Evolutionary conservation across 2,113 vertebrate species (phyloP), one percentile per base, ranked within the genome.

Genomic region (Ammodytes marinus): DNA sequence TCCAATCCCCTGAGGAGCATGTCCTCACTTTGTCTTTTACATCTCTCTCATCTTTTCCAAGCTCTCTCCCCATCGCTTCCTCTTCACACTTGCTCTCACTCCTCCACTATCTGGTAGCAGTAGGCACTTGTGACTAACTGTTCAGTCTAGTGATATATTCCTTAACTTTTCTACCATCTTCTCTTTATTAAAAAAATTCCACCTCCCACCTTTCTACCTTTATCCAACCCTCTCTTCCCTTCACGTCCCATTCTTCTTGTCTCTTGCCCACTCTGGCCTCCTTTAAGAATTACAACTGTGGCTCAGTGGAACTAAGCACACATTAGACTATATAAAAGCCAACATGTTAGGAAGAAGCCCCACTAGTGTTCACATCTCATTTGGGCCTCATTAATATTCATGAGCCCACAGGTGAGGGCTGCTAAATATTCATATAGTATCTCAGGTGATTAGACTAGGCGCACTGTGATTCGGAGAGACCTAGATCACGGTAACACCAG

Each of bases 321-420:
- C 60, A 80, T 87, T 72, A 77, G 63, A 52, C 61, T 64, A 69
- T 71, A 61, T 84, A 84, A 83, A 40, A 64, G 6, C 35, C 35
- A n/a, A 79, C 77, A 76, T 75, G 75, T 82, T 64, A 76, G 50
- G 19, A 59, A 63, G 79, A 81, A 49, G 78, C 80, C 78, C 57
- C 82, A 67, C 68, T 65, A 42, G 8, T 54, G 39, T 63, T 80
- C 14, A 4, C 73, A 74, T 64, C 88, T 90, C 76, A 92, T 84
- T 85, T 83, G 61, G 70, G 49, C 27, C 67, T 84, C 69, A 85
- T 95, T 78, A 88, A 92, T 93, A 94, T 92, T 82, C 85, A 91
- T 89, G 39, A 80, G 40, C 59, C 75, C 74, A 58, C 79, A 89
- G 89, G 88, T 86, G 83, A 79, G 54, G 27, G 17, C 47, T 58